Evolutionary conservation across 2,797 vertebrate species (phyloP), one percentile per base, ranked within the genome.

Genomic region (Gallinago nigripennis): DNA sequence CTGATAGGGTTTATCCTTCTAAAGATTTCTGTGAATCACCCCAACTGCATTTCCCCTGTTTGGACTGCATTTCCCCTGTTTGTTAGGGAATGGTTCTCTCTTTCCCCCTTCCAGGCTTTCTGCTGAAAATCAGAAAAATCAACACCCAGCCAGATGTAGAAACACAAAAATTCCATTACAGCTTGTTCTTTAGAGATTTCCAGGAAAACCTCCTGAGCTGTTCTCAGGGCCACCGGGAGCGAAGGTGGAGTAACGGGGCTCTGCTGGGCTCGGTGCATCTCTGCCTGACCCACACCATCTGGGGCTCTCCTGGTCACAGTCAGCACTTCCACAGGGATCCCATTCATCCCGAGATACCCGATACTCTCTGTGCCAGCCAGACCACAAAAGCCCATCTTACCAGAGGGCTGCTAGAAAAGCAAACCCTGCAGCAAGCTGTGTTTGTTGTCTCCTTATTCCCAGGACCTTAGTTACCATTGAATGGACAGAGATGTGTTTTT

Each of bases 271-370:
- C 63, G 12, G 12, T 1, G 79, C 23, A 21, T n/a, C 58, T 64
- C 70, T 46, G 33, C 63, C 75, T 56, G 57, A 31, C 45, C 65
- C 57, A 41, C 27, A 5, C 12, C 24, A 18, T 1, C 31, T 33
- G 45, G 33, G 57, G 33, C 66, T 81, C 53, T 75, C 63, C 57
- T 72, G 4, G 1, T 21, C 16, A 16, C 77, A 72, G 33, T 8
- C 37, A n/a, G 3, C 30, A 4, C 11, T 69, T 30, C 72, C 73
- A 13, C 0, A 28, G 48, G 68, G 16, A 85, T 41, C 30, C 46
- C 28, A 14, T 18, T 63, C 35, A 4, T 24, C 4, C 0, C 0
- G 5, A 30, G 58, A 45, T 3, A 58, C 41, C 54, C 4, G 54
- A 54, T 6, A 27, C 54, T 8, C 46, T 12, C 50, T 71, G 56